These are phyloP conservation scores for Pluvianellus socialis DNA, from an alignment of 2,113 vertebrate species.

Conservation along the genomic window DNA sequence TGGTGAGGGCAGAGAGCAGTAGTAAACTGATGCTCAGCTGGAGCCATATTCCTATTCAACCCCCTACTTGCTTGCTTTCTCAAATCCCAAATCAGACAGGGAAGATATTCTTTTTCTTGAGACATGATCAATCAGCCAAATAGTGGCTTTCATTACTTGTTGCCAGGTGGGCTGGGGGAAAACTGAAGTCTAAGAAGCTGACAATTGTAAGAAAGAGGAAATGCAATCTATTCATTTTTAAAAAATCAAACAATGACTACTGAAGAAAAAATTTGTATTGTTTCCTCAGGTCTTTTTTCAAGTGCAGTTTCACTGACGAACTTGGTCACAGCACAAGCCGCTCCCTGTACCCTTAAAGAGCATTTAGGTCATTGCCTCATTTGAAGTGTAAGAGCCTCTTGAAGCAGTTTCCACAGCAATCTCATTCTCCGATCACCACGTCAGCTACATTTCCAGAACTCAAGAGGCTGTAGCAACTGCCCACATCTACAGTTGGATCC, in stretches of 20 bases:
- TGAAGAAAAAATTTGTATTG: background rate
- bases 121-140: background rate
- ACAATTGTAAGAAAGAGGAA: background rate
- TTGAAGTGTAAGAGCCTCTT: background rate
- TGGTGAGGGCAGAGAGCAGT: background rate
- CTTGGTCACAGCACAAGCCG: background rate
- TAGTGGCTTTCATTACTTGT: background rate
- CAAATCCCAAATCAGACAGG: background rate
- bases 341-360: background rate
- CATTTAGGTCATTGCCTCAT: conserved; percentile 17
- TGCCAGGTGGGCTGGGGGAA: background rate
- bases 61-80: background rate
- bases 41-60: background rate
- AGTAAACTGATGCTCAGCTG: background rate
- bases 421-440: background rate
- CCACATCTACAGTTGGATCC: background rate
- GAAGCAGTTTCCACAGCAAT: background rate
- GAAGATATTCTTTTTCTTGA: background rate
- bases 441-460: conserved; percentile 20
- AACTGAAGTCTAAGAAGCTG: background rate
- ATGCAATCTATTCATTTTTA: background rate
- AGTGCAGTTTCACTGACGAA: background rate
- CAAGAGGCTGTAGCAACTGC: background rate
- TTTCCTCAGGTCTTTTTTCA: background rate
- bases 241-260: background rate